Evolutionary conservation across 2,888 invertebrate species (phyloP), one percentile per base, ranked within the genome.

Genomic region (Ichneumon xanthorius): DNA sequence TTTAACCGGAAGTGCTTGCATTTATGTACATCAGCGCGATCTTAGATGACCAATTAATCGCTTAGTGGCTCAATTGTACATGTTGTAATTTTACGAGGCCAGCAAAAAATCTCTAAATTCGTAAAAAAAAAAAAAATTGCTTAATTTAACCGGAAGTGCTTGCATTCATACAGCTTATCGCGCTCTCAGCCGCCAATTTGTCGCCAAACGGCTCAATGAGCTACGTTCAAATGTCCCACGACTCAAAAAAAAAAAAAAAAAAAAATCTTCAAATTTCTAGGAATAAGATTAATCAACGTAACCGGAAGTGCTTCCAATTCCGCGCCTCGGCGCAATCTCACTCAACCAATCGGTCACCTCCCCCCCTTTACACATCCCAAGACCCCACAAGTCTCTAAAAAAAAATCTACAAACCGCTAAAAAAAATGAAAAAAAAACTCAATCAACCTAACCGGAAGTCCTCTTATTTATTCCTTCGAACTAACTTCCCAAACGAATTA

Each of bases 11-110:
- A 40, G 40, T 40, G 9, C 9, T 40, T 9, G 9, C 40, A 40
- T 9, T 40, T 40, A 2, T 40, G 40, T 2, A 9, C 9, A 1
- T 40, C 9, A 40, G 50, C 11, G 48, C 78, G 58, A 82, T 82
- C 82, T 30, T 71, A 65, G 77, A 26, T 45, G 78, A 82, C 72
- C 78, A 82, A 82, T 82, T 82, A 78, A 82, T 78, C 48, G 11
- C n/a, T 11, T 61, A 14, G 67, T 71, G 55, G 77, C 77, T 72
- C 72, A 82, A 82, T 82, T 68, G 50, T 72, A 72, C 55, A 53
- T 5, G 2, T 14, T n/a, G 7, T 0, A 5, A 19, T 53, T n/a
- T n/a, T 50, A 4, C 50, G 14, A 50, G 4, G 5, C n/a, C 4
- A 1, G 1, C 1, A n/a, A 53, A 40, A 40, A 9, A 40, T 40